These are phyloP conservation scores for Montipora cactus DNA, from an alignment of 64 coral and sea anemone genomes.

Conservation along the genomic window DNA sequence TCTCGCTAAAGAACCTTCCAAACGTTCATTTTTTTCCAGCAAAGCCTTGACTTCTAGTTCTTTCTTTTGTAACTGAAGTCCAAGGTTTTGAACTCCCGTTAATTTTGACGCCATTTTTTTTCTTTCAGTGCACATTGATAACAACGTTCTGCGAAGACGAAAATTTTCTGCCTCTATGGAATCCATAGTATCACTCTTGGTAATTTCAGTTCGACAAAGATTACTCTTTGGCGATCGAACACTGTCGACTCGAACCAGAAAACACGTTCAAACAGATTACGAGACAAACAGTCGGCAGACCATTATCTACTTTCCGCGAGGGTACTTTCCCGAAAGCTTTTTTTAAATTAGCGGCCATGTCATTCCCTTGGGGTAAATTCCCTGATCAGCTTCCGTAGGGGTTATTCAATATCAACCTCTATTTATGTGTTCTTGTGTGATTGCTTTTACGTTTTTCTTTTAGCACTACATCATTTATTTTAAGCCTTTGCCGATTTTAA, in stretches of 20 bases:
- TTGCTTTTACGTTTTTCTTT: no score
- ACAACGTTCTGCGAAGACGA: slow-evolving; percentile 11
- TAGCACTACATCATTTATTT: no score
- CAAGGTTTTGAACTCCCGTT: slow-evolving; percentile 72
- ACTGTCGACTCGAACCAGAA: background rate
- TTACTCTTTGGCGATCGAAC: background rate
- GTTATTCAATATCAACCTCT: no score
- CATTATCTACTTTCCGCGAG: no score
- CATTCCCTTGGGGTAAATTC: no score
- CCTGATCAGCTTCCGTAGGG: no score
- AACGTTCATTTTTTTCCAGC: slow-evolving; percentile 50
- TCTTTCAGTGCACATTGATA: slow-evolving; percentile 21
- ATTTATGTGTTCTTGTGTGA: no score
- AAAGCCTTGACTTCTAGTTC: slow-evolving; percentile 55
- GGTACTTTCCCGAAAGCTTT: no score
- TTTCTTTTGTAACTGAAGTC: slow-evolving; percentile 76
- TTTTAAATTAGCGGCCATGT: no score
- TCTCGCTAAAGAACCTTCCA: slow-evolving; percentile 77
- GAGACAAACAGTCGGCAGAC: no score
- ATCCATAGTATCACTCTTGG: background rate
- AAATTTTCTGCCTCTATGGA: background rate
- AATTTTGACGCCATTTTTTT: slow-evolving; percentile 59
- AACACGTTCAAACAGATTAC: no score
- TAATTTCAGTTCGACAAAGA: background rate
- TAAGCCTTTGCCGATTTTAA: no score